These are phyloP conservation scores for Ceyx margarethae DNA, from an alignment of 2,113 vertebrate genomes.

Conservation along the genomic window DNA sequence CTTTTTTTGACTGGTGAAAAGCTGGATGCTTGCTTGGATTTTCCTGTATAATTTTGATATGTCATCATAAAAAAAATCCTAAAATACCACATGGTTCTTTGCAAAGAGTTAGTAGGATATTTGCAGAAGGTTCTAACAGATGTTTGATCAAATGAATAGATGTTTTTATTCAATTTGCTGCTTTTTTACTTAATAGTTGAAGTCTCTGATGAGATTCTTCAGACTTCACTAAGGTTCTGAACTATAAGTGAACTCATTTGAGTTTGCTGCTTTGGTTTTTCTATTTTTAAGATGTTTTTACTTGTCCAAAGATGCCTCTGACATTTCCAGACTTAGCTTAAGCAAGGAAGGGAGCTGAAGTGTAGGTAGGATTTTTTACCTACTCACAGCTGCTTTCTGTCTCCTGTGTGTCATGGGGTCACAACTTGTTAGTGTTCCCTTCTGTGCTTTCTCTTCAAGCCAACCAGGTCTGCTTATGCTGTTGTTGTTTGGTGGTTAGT, in stretches of 20 bases:
- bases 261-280: neutral
- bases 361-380: neutral
- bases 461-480: neutral
- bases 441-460: neutral
- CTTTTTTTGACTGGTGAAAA: neutral
- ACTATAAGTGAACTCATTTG: neutral
- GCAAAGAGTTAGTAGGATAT: conserved; percentile 31
- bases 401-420: neutral
- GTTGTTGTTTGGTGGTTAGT: neutral
- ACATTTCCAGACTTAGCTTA: neutral
- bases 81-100: conserved; percentile 6
- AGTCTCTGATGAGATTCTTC: neutral
- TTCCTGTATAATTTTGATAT: neutral
- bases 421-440: neutral
- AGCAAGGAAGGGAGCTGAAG: neutral
- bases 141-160: neutral
- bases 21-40: neutral
- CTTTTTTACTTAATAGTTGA: neutral
- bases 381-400: neutral
- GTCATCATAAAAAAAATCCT: neutral
- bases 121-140: neutral
- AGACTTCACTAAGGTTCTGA: neutral
- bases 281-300: neutral
- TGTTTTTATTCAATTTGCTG: neutral
- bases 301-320: neutral